Base-by-base conservation (phyloP, 92 coral and sea anemone genomes). In the Actinernus sp. region DNA sequence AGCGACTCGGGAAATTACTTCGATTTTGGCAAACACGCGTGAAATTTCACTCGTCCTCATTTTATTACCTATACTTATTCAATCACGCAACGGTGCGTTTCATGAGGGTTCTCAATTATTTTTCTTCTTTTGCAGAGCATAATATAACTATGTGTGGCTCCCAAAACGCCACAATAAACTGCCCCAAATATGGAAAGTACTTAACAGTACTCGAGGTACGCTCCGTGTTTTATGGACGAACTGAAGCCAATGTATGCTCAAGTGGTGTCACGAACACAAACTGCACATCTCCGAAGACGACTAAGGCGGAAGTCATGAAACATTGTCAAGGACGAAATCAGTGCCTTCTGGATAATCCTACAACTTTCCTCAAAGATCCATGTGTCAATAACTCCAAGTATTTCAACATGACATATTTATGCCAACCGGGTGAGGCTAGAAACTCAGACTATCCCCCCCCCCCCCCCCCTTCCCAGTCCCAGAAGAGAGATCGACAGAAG, bases 181-280 rank as follows among this genome's bases (percentile, higher is more conserved):
- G 89, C 19, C 84, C 79, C 5, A 58, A 31, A 22, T 82, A 53
- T 19, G 53, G n/a, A 34, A 26, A 2, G 8, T 51, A 27, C 20
- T 50, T 55, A 1, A 83, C 89, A 17, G 89, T 83, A 19, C 63
- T 83, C 22, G 89, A 83, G 60, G 81, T 83, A 13, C 84, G 89
- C 16, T 68, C 78, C 17, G 84, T 68, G 23, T 67, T 75, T 25
- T 83, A 83, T 37, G 89, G 84, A 13, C 65, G 78, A 29, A 58
- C 47, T 11, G 31, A n/a, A 3, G 4, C 51, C 58, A 28, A 43
- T 52, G 29, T 43, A 2, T 70, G 78, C 45, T 27, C 78, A 3
- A 16, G 6, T 17, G 24, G 58, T 4, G 6, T 34, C 41, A 19
- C 27, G 12, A 2, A n/a, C 2, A 43, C 77, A 12, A 70, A 70